Percentiles rank a stretch among this genome's conserved stretches.
These are phyloP conservation scores for Pagetopsis macropterus DNA, from an alignment of 2,797 vertebrate genomes.

Conservation along the genomic window DNA sequence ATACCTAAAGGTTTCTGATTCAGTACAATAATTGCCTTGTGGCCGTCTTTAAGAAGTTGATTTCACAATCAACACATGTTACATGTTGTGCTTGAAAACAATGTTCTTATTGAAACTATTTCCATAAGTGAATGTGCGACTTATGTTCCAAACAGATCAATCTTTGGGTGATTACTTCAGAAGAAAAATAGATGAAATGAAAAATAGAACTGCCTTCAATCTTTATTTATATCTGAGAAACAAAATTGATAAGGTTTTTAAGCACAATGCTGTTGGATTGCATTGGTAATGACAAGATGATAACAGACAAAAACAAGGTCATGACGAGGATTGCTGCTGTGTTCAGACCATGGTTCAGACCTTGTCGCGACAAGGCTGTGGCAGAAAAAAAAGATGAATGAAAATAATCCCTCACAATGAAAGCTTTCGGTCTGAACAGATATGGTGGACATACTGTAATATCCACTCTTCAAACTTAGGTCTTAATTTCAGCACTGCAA, in stretches of 20 bases:
- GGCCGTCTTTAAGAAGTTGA: not conserved
- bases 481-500: not conserved
- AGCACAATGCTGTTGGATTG: not conserved
- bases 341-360: slow-evolving; percentile 4
- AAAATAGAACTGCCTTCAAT: not conserved
- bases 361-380: not conserved
- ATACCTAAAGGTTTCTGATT: not conserved
- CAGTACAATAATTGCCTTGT: not conserved
- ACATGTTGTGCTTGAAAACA: not conserved
- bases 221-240: not conserved
- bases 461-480: not conserved
- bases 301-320: slow-evolving; percentile 9
- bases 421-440: not conserved
- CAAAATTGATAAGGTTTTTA: not conserved
- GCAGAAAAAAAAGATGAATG: too few species aligned
- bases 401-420: not conserved
- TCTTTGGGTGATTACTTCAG: not conserved
- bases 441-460: not conserved
- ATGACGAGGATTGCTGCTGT: not conserved
- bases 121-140: not conserved
- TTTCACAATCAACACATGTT: not conserved
- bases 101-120: not conserved
- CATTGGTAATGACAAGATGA: slow-evolving; percentile 15
- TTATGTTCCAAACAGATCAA: not conserved
- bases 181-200: too few species aligned